Conservation (phyloP, 1,140 invertebrate genomes). For the Ridgeia piscesae region DNA sequence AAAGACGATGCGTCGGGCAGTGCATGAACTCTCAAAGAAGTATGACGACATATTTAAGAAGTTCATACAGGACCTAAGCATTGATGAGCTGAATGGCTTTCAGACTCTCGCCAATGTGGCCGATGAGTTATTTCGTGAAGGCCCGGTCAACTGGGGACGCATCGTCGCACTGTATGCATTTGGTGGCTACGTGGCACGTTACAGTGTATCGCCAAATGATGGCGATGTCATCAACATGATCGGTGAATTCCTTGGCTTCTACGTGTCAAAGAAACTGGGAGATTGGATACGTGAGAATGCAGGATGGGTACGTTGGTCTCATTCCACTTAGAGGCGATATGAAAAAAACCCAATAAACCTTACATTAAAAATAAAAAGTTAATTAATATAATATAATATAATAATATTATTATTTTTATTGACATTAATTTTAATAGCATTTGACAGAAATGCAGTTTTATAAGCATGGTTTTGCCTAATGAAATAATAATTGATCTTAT, state of each 20-base stretch:
- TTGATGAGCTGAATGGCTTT: slow-evolving; percentile 16
- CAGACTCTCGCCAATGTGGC: slow-evolving; percentile 10
- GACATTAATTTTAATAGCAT: no score
- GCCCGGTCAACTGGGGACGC: slow-evolving; percentile 9
- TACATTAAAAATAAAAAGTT: no score
- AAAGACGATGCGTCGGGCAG: background rate
- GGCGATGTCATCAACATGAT: background rate
- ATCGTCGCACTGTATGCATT: background rate
- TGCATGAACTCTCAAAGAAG: background rate
- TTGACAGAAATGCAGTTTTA: no score
- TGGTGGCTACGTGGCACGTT: background rate
- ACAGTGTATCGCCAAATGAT: background rate
- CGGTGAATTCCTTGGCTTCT: slow-evolving; percentile 14
- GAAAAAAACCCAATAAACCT: no score
- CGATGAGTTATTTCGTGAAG: slow-evolving; percentile 8
- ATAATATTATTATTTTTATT: no score
- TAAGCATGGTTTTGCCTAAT: no score
- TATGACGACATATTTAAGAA: slow-evolving; percentile 15
- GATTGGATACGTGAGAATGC: background rate
- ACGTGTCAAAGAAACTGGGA: slow-evolving; percentile 18
- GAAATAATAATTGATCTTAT: background rate
- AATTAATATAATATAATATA: no score
- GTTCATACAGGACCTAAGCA: slow-evolving; percentile 3
- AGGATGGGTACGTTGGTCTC: slow-evolving; percentile 5
- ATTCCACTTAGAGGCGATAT: background rate